Percentiles rank a stretch among this genome's conserved stretches.
phyloP scores from a whole-genome alignment of 2,888 invertebrate species.

The Spilosoma lubricipeda region DNA sequence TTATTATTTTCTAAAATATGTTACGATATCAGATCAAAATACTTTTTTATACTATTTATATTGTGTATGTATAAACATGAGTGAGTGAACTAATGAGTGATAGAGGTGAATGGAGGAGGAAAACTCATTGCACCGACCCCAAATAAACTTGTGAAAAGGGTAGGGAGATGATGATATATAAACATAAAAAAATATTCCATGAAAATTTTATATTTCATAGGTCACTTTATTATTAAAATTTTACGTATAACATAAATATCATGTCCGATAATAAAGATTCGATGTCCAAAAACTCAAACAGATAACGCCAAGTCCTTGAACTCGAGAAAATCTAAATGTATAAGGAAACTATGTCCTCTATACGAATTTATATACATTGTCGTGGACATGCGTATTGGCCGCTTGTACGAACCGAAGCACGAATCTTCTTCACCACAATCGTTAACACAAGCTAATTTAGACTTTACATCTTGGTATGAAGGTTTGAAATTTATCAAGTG shows the following conservation, averaged over 20 bases:
- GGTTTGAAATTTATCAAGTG: conserved; percentile 55
- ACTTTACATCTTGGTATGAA: conserved; percentile 52
- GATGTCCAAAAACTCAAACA: conserved; percentile 73
- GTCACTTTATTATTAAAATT: conserved; percentile 23
- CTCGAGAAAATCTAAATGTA: conserved; percentile 83
- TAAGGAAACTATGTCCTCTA: conserved; percentile 82
- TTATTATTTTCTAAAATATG: neutral
- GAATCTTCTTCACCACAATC: conserved; percentile 78
- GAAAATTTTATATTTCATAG: neutral
- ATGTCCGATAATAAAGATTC: conserved; percentile 60
- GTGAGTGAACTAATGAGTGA: too few relatives aligned
- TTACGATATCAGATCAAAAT: neutral
- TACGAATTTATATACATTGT: conserved; percentile 79
- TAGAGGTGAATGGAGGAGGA: too few relatives aligned
- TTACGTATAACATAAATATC: conserved; percentile 50
- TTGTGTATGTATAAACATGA: too few relatives aligned
- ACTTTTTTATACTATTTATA: neutral
- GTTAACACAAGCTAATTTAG: conserved; percentile 53
- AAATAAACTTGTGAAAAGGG: too few relatives aligned
- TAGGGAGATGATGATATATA: too few relatives aligned
- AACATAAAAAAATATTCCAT: neutral
- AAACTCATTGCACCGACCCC: too few relatives aligned
- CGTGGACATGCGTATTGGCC: conserved; percentile 86
- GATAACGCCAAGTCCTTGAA: conserved; percentile 83
- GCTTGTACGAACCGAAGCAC: conserved; percentile 80